phyloP scores from a whole-genome alignment of 2,888 invertebrate genomes.

The Neoaliturus tenellus region DNA sequence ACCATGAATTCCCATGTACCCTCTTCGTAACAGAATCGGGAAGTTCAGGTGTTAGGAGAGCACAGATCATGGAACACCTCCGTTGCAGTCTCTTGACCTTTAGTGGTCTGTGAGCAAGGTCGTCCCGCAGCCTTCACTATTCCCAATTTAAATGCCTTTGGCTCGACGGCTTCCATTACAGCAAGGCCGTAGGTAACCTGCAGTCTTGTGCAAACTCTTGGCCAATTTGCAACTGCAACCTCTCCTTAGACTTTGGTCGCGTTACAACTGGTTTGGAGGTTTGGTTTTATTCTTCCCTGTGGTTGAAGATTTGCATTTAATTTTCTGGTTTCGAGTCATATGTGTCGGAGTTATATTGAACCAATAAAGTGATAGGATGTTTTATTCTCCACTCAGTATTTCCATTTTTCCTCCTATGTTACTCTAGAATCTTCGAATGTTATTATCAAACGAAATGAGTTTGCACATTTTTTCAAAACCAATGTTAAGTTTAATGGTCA shows the following conservation, averaged over 20 bases:
- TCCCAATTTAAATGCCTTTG: constrained; percentile 18
- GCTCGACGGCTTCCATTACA: neutral
- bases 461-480: too few relatives aligned
- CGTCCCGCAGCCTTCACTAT: neutral
- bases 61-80: neutral
- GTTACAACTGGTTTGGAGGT: neutral
- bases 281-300: neutral
- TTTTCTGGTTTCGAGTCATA: too few relatives aligned
- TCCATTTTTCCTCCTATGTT: too few relatives aligned
- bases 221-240: constrained; percentile 11
- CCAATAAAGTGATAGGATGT: too few relatives aligned
- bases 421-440: too few relatives aligned
- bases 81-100: neutral
- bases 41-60: neutral
- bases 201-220: neutral
- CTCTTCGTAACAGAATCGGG: too few relatives aligned
- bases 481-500: too few relatives aligned
- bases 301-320: neutral
- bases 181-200: neutral
- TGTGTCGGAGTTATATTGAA: too few relatives aligned
- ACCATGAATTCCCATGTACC: too few relatives aligned
- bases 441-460: too few relatives aligned
- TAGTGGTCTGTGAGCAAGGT: constrained; percentile 10
- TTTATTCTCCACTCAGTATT: too few relatives aligned
- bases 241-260: neutral